Percentiles rank a stretch among this genome's conserved stretches.
phyloP scores from a whole-genome alignment of 2,797 vertebrate genomes.

The Sorex maritimensis region DNA sequence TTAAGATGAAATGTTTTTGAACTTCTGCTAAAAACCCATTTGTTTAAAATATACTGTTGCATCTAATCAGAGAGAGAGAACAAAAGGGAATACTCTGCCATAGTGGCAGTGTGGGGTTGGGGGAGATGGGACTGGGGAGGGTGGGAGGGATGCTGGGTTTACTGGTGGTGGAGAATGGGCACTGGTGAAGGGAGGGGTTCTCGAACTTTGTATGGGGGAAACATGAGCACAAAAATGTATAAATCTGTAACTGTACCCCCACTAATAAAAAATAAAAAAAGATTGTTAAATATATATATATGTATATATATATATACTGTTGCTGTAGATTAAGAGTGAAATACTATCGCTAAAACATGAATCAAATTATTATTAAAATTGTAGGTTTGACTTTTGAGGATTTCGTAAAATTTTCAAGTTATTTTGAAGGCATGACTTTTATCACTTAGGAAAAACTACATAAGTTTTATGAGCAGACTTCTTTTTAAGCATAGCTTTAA shows the following conservation, averaged over 20 bases:
- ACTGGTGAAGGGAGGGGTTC: no score
- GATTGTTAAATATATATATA: neutral
- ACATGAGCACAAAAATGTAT: no score
- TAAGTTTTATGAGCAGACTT: neutral
- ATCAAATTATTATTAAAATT: no score
- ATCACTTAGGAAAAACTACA: neutral
- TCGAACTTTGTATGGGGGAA: no score
- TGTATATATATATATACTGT: neutral
- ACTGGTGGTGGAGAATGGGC: no score
- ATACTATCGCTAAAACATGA: neutral
- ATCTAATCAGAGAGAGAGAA: no score
- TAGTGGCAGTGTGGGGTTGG: no score
- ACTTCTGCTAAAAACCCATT: slow-evolving; percentile 13
- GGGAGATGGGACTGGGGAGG: no score
- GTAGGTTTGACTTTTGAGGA: slow-evolving; percentile 2
- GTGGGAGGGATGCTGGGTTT: no score
- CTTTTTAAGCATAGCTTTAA: neutral
- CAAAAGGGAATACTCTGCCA: no score
- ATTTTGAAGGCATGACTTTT: slow-evolving; percentile 37
- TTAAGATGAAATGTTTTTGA: slow-evolving; percentile 22
- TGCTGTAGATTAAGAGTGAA: slow-evolving; percentile 28
- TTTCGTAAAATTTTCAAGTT: slow-evolving; percentile 16
- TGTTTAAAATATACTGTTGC: slow-evolving; percentile 37
- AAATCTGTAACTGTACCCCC: no score
- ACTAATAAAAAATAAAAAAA: no score